Conservation (phyloP, 2,113 vertebrate species). For the Gymnarchus niloticus region DNA sequence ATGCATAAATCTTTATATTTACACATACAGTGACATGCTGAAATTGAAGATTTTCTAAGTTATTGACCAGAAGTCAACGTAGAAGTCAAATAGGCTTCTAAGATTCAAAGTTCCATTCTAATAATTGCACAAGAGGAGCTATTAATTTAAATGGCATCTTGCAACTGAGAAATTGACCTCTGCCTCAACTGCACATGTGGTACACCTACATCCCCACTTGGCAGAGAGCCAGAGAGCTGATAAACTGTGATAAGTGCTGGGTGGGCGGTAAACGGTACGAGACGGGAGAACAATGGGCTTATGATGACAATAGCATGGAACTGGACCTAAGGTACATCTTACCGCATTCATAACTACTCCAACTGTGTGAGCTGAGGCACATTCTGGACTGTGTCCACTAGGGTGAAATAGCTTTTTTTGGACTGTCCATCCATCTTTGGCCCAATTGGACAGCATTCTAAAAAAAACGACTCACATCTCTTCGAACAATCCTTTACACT, state of each 20-base stretch:
- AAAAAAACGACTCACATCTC: neutral
- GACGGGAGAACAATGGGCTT: neutral
- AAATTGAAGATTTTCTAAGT: neutral
- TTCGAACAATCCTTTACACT: neutral
- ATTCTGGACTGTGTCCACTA: neutral
- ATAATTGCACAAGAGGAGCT: neutral
- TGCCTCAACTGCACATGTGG: neutral
- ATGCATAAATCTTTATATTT: neutral
- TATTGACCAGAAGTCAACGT: neutral
- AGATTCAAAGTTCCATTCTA: neutral
- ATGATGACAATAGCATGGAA: slow-evolving; percentile 9
- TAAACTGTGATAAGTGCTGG: neutral
- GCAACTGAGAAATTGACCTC: neutral
- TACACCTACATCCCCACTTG: neutral
- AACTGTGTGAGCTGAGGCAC: neutral
- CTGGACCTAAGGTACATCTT: neutral
- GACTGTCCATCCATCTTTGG: neutral
- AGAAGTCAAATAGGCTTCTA: neutral
- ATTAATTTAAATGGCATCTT: neutral
- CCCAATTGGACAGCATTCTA: neutral
- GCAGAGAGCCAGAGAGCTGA: no score
- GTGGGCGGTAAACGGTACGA: neutral
- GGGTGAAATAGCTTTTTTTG: neutral
- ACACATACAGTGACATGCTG: neutral
- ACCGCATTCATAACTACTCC: neutral